phyloP scores from a whole-genome alignment of 2,888 invertebrate species.

The Andrena flavipes region DNA sequence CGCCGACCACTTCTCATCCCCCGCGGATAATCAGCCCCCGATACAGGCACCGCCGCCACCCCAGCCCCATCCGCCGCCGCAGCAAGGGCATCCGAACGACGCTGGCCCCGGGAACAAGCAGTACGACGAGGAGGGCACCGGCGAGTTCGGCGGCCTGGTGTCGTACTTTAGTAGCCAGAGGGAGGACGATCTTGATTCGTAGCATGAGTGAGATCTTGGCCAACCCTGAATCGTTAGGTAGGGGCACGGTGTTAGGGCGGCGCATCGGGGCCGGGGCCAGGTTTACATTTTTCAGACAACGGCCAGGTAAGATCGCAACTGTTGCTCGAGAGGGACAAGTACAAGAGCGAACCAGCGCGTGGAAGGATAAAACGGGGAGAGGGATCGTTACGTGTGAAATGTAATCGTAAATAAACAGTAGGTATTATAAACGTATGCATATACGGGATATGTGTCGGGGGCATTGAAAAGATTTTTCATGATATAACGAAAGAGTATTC shows the following conservation, averaged over 20 bases:
- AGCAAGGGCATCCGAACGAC: slow-evolving; percentile 67
- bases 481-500: slow-evolving; percentile 41
- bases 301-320: slow-evolving; percentile 62
- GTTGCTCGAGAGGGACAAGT: slow-evolving; percentile 67
- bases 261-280: slow-evolving; percentile 4
- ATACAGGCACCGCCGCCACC: slow-evolving; percentile 68
- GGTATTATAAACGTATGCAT: slow-evolving; percentile 43
- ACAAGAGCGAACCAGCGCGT: slow-evolving; percentile 42
- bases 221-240: slow-evolving; percentile 73
- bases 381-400: slow-evolving; percentile 18
- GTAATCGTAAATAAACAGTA: slow-evolving; percentile 51
- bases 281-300: slow-evolving; percentile 12
- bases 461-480: slow-evolving; percentile 60
- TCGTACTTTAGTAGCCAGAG: slow-evolving; percentile 96
- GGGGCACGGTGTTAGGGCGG: neutral
- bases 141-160: slow-evolving; percentile 95
- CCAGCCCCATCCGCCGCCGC: slow-evolving; percentile 59
- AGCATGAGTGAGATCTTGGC: slow-evolving; percentile 85
- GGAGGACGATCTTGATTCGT: slow-evolving; percentile 94
- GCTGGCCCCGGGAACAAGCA: slow-evolving; percentile 78
- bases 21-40: slow-evolving; percentile 72
- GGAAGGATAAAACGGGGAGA: neutral
- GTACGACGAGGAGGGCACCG: slow-evolving; percentile 86
- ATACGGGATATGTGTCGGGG: slow-evolving; percentile 48
- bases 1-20: slow-evolving; percentile 70